phyloP scores from a whole-genome alignment of 2,113 vertebrate genomes.

The Centropus unirufus region DNA sequence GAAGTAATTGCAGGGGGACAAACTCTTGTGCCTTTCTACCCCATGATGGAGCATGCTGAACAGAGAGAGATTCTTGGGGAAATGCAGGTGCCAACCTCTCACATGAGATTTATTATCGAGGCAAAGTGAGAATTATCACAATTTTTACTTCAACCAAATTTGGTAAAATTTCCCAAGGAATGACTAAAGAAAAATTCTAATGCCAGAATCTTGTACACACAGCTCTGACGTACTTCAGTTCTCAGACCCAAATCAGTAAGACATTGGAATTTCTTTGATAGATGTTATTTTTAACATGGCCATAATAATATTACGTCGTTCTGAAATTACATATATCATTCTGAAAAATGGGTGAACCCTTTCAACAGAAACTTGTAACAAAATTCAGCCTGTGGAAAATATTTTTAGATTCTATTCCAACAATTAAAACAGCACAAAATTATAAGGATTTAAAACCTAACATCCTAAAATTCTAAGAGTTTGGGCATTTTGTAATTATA shows the following conservation, averaged over 20 bases:
- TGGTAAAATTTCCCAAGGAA: not conserved
- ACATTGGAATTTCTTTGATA: not conserved
- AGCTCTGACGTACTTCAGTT: not conserved
- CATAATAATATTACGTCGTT: not conserved
- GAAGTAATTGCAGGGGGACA: not conserved
- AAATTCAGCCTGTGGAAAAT: not conserved
- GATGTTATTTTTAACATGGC: not conserved
- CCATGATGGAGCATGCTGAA: not conserved
- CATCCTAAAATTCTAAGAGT: not conserved
- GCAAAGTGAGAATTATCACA: not conserved
- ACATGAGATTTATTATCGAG: not conserved
- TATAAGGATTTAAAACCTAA: not conserved
- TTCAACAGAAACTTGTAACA: not conserved
- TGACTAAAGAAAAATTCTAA: not conserved
- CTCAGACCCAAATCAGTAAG: not conserved
- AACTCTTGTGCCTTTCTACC: not conserved
- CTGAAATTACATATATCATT: not conserved
- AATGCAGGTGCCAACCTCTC: not conserved
- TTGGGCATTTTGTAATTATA: not conserved
- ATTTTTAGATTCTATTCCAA: not conserved
- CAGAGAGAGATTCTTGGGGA: not conserved
- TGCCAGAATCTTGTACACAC: not conserved
- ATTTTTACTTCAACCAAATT: not conserved
- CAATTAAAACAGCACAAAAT: not conserved
- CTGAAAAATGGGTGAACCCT: not conserved